A percentile compares a stretch with the other conserved stretches of the same genome.
Conservation (phyloP, 2,888 invertebrate genomes). For the Eutolmus rufibarbis region DNA sequence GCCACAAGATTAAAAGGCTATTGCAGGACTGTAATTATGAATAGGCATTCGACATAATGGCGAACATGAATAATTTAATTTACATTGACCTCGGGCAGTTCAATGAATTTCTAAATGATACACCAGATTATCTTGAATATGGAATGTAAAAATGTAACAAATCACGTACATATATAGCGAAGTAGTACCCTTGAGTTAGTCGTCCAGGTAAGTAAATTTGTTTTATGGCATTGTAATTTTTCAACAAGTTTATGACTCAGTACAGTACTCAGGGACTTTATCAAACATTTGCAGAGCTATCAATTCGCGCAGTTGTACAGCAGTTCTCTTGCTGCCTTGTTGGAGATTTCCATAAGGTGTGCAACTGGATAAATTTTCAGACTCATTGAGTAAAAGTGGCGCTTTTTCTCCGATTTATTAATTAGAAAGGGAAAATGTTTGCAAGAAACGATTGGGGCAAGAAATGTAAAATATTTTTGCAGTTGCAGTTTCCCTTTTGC, state of each 20-base stretch:
- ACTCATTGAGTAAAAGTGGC: background rate
- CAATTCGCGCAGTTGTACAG: background rate
- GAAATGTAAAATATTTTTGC: background rate
- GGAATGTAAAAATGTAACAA: background rate
- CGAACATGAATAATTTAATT: background rate
- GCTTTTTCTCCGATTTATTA: background rate
- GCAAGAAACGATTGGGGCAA: background rate
- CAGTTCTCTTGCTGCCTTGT: background rate
- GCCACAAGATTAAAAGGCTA: background rate
- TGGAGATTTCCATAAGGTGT: background rate
- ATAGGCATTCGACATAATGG: background rate
- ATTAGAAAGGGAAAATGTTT: background rate
- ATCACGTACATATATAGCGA: background rate
- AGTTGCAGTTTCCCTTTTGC: background rate
- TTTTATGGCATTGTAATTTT: background rate
- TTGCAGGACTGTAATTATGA: background rate
- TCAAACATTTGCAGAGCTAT: background rate
- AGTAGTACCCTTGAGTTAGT: background rate
- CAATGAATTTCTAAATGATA: background rate
- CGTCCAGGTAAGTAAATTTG: background rate
- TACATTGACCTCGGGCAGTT: background rate
- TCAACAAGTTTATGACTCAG: background rate
- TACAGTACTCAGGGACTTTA: background rate
- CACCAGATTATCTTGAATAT: background rate
- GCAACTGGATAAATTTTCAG: background rate